Base-by-base conservation (phyloP, 2,888 invertebrate species). In the Philereme vetulata region DNA sequence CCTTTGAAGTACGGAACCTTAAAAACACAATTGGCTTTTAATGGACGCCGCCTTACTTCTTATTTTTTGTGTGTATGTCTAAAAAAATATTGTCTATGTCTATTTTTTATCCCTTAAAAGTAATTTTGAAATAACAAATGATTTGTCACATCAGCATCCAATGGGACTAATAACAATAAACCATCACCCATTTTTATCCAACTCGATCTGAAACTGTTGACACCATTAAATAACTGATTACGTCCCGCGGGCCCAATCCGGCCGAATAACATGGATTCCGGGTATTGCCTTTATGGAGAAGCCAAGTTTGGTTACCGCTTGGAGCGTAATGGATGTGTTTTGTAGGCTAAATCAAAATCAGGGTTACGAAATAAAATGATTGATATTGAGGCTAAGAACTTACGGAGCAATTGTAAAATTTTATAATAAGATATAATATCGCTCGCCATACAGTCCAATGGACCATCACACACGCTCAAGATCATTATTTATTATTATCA, bases 191-290 rank as follows among this genome's bases (percentile, higher is more conserved):
- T 51, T 62, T 57, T 57, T 62, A 54, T 54, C 62, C 46, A 50
- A 42, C 53, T 53, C 38, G 50, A 57, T 62, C 50, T 53, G 56
- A 53, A 56, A 57, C 72, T 68, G 76, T 68, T 73, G 80, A 78
- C 80, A 75, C 64, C 69, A 72, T 75, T 82, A 81, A 84, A 78
- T 84, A 82, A 84, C 76, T 72, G 81, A 84, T 84, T 71, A 74
- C 71, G 64, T 78, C 84, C 77, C 81, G 8, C 8, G 77, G 66
- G 82, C 61, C 76, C 79, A 71, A 82, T 83, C 75, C 71, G 67
- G 60, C 44, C 61, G 62, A 32, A 52, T 57, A 59, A 61, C 47
- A 50, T 48, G 42, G 42, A 11, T 38, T n/a, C 38, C 64, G 64
- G 68, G 65, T 57, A 49, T 56, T 45, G 45, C 55, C 36, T 52